phyloP scores from a whole-genome alignment of 2,888 invertebrate species.

The Hypena proboscidalis region DNA sequence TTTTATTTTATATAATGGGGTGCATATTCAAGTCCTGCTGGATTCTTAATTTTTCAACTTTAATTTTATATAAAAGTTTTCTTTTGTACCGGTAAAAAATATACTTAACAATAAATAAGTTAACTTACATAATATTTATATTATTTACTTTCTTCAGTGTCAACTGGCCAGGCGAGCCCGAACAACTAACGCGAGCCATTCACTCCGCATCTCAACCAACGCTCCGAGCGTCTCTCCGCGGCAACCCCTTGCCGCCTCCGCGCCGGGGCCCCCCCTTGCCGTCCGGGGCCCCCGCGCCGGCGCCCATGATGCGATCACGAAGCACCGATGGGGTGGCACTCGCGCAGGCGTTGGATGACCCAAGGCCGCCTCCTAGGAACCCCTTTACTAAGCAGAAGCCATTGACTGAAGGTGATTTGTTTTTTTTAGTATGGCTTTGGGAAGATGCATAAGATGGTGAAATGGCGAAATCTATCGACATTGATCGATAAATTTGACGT shows the following conservation, averaged over 20 bases:
- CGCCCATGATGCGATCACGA: constrained; percentile 59
- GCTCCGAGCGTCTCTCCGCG: constrained; percentile 60
- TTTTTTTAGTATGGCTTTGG: too few relatives aligned
- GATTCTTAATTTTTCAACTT: too few relatives aligned
- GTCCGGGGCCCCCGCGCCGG: constrained; percentile 39
- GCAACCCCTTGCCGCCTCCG: constrained; percentile 38
- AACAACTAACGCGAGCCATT: constrained; percentile 56
- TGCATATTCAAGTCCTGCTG: too few relatives aligned
- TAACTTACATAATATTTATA: not conserved
- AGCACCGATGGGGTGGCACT: constrained; percentile 59
- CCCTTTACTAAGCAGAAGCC: constrained; percentile 54
- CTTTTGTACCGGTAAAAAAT: too few relatives aligned
- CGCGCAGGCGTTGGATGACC: constrained; percentile 48
- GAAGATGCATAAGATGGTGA: too few relatives aligned
- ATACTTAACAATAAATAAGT: too few relatives aligned
- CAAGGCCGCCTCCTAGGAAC: constrained; percentile 55
- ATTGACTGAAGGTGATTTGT: constrained; percentile 53
- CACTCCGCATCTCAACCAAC: constrained; percentile 64
- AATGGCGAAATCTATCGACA: too few relatives aligned
- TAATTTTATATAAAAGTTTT: too few relatives aligned
- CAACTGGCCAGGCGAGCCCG: constrained; percentile 78
- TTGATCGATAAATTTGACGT: too few relatives aligned
- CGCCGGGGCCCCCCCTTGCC: constrained; percentile 38
- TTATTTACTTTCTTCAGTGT: constrained; percentile 53
- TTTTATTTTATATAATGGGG: too few relatives aligned